phyloP scores from a whole-genome alignment of 2,113 vertebrate species.

The Pedionomus torquatus region DNA sequence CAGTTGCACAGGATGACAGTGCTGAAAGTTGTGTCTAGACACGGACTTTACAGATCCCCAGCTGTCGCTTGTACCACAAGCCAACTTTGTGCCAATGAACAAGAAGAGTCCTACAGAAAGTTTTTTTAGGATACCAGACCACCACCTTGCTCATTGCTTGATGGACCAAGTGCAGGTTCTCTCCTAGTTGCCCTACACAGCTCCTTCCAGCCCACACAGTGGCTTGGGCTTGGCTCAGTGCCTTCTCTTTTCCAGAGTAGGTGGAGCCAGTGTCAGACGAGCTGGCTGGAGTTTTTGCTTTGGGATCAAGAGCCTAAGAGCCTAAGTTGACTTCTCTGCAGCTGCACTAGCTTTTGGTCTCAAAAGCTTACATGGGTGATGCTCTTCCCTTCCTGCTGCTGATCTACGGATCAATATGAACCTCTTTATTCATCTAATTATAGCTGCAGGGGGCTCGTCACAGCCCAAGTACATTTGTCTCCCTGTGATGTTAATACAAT shows the following conservation, averaged over 20 bases:
- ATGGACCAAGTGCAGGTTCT: neutral
- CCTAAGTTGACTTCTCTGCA: neutral
- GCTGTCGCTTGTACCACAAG: neutral
- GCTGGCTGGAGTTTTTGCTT: neutral
- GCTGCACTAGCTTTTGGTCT: neutral
- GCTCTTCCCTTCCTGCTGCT: neutral
- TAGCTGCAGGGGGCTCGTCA: constrained; percentile 1
- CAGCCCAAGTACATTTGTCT: constrained; percentile 42
- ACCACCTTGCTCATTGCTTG: neutral
- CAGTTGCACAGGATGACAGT: neutral
- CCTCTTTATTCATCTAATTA: constrained; percentile 46
- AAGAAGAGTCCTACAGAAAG: neutral
- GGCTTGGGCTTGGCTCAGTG: neutral
- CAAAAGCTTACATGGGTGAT: neutral
- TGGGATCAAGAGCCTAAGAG: neutral
- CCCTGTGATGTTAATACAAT: constrained; percentile 42
- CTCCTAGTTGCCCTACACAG: neutral
- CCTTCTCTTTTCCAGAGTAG: neutral
- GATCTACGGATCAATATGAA: constrained; percentile 44
- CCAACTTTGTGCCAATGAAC: neutral
- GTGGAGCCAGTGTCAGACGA: neutral
- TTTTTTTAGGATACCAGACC: neutral
- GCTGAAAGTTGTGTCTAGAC: neutral
- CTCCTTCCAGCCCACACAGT: neutral
- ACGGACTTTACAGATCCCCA: neutral